Conservation (phyloP, 2,888 invertebrate species). For the Anoplius nigerrimus region DNA sequence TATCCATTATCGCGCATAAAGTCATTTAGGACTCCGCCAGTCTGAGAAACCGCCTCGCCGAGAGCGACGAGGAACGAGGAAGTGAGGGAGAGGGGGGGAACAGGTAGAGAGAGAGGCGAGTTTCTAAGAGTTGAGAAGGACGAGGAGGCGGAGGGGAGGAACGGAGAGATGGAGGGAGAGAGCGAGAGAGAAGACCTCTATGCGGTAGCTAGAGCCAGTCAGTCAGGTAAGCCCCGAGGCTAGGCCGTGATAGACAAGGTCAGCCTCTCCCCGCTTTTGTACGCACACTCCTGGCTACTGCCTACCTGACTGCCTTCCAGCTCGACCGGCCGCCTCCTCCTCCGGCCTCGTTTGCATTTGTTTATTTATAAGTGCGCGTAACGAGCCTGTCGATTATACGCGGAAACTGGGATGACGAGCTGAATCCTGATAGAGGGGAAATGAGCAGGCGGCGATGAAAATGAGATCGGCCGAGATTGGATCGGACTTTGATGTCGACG, state of each 20-base stretch:
- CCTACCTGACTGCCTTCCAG: constrained; percentile 14
- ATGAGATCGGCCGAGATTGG: too few species aligned
- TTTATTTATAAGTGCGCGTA: constrained; percentile 62
- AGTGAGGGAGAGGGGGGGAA: constrained; percentile 19
- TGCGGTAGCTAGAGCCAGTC: constrained; percentile 68
- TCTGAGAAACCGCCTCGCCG: background rate
- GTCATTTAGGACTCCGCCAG: too few species aligned
- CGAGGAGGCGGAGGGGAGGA: constrained; percentile 34
- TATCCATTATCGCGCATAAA: too few species aligned
- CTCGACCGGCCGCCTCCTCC: background rate
- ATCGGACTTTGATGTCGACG: too few species aligned
- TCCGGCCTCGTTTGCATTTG: constrained; percentile 56
- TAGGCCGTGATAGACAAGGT: constrained; percentile 74
- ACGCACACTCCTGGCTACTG: constrained; percentile 28
- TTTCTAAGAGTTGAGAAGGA: constrained; percentile 39
- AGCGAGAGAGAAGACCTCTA: constrained; percentile 46
- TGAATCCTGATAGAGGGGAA: too few species aligned
- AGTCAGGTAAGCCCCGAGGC: constrained; percentile 72
- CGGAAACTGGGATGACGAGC: too few species aligned
- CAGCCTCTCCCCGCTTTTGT: constrained; percentile 65
- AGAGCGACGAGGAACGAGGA: constrained; percentile 32
- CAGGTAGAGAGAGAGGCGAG: constrained; percentile 16
- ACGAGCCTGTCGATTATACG: too few species aligned
- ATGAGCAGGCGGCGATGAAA: too few species aligned
- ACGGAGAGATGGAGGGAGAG: constrained; percentile 24